Percentiles rank a stretch among this genome's conserved stretches.
Evolutionary conservation across 2,888 invertebrate genomes (phyloP).

Genomic region (Drosophila acutilabella): DNA sequence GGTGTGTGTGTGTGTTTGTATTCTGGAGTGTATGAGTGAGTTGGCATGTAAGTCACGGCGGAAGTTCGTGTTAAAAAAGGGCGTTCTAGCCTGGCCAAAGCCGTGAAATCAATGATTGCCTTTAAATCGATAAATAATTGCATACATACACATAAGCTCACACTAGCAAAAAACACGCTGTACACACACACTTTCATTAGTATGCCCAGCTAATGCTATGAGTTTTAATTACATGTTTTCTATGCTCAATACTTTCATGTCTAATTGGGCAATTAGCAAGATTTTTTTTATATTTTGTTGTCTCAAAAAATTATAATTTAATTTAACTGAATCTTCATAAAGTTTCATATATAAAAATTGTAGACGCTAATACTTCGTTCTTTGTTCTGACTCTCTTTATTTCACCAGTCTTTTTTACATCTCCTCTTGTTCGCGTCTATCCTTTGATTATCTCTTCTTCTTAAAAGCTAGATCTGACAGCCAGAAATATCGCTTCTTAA

Average conservation of each 20-base stretch:
- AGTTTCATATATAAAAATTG: no score
- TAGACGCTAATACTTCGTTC: no score
- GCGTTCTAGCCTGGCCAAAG: constrained; percentile 35
- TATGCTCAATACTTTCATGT: not conserved
- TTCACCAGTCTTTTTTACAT: no score
- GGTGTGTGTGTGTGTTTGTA: constrained; percentile 6
- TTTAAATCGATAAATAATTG: constrained; percentile 46
- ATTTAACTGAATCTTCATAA: no score
- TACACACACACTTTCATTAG: not conserved
- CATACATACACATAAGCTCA: not conserved
- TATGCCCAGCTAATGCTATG: not conserved
- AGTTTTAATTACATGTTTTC: not conserved
- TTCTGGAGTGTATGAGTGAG: constrained; percentile 3
- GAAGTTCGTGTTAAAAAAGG: constrained; percentile 52
- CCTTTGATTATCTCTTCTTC: no score
- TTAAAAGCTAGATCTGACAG: no score
- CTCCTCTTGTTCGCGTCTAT: no score
- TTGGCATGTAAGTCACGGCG: constrained; percentile 32
- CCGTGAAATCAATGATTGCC: constrained; percentile 40
- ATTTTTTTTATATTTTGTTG: no score
- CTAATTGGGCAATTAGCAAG: no score
- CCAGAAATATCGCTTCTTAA: no score
- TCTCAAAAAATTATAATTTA: no score
- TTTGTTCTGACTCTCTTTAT: no score
- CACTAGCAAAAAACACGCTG: not conserved